Conservation (phyloP, 2,888 invertebrate species). For the Dorcus parallelipipedus region DNA sequence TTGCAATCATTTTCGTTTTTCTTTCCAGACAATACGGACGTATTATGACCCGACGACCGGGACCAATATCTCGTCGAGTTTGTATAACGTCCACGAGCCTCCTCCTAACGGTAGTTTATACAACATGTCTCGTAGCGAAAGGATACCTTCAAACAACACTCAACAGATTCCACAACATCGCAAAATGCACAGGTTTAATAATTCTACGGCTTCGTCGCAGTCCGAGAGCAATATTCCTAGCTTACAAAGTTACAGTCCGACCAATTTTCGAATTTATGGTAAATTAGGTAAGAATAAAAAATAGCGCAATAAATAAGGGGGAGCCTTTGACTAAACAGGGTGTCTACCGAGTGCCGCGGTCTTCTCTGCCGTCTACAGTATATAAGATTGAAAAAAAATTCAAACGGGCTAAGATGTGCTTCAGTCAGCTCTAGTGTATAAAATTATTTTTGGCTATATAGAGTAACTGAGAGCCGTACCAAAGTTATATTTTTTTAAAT, state of each 20-base stretch:
- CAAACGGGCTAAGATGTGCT: too few species aligned
- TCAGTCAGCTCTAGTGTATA: too few species aligned
- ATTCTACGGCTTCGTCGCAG: conserved; percentile 43
- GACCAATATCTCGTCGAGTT: conserved; percentile 43
- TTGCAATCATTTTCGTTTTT: background rate
- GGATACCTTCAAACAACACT: conserved; percentile 19
- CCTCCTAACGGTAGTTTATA: conserved; percentile 34
- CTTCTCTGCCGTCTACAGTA: too few species aligned
- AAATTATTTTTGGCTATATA: too few species aligned
- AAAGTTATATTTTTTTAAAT: too few species aligned
- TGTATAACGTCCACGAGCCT: conserved; percentile 48
- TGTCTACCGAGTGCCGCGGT: too few species aligned
- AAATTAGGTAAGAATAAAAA: conserved; percentile 35
- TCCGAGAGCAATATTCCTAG: conserved; percentile 49
- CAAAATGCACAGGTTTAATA: conserved; percentile 33
- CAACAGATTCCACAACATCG: conserved; percentile 6
- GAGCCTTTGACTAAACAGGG: too few species aligned
- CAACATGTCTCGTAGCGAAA: conserved; percentile 38
- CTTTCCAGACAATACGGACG: conserved; percentile 49
- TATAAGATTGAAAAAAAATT: too few species aligned
- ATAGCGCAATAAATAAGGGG: too few species aligned
- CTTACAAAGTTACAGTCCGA: conserved; percentile 44
- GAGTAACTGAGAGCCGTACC: too few species aligned
- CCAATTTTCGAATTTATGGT: conserved; percentile 41
- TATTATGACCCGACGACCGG: conserved; percentile 52